Base-by-base conservation (phyloP, 2,113 vertebrate species). In the Zingel zingel region DNA sequence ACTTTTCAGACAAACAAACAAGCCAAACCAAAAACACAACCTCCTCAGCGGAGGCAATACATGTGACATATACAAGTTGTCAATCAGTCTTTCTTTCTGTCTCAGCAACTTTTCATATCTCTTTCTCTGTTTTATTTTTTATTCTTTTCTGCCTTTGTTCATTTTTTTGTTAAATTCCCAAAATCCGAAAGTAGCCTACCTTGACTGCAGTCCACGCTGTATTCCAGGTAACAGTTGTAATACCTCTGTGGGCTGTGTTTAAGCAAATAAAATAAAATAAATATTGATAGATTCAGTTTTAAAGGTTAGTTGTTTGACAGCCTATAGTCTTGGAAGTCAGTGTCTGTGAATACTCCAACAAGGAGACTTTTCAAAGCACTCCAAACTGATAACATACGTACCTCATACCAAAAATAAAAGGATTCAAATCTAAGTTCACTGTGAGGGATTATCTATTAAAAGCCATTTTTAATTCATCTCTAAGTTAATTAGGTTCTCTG, bases 391-490 rank as follows among this genome's bases (percentile, higher is more conserved):
- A 73, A 25, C 27, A 68, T 27, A 21, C 50, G 62, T 27, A n/a
- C 50, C n/a, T 15, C n/a, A 48, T 12, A 61, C 6, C 6, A 59
- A 23, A 70, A 45, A 53, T 10, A 50, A 65, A 67, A 48, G 13
- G 6, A 53, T 23, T 23, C 2, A 59, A 57, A 72, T 81, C 25
- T 13, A 69, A 45, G 4, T 68, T 67, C n/a, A 50, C 27, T 53
- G 14, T 84, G 80, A 83, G 74, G 53, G 36, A 88, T 86, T 61
- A 73, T 53, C 57, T 51, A 43, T 68, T 61, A 30, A n/a, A 33
- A 50, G 57, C 43, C 25, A 56, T 48, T 82, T 83, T 48, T 15
- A 59, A 48, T 65, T 74, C 14, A 69, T 71, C 54, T 81, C 53
- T 61, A 30, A 56, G 21, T 74, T 73, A 81, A 53, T 77, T 64